Percentiles rank a stretch among this genome's conserved stretches.
Conservation (phyloP, 2,888 invertebrate genomes). For the Rhorus exstirpatorius region DNA sequence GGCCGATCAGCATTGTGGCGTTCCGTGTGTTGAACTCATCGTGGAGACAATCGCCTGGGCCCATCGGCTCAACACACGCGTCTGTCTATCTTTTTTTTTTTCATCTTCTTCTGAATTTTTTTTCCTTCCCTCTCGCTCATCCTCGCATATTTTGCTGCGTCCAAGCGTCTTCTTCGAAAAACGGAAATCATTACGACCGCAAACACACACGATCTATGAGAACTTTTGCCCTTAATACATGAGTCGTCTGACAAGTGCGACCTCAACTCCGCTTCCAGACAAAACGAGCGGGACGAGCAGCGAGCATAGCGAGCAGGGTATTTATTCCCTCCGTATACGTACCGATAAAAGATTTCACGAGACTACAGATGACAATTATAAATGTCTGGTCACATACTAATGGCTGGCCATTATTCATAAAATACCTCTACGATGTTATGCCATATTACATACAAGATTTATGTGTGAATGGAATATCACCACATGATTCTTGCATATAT, state of each 20-base stretch:
- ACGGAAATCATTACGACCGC: constrained; percentile 71
- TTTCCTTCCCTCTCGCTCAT: constrained; percentile 19
- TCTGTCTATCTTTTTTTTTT: constrained; percentile 36
- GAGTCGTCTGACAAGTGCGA: constrained; percentile 30
- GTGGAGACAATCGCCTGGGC: constrained; percentile 68
- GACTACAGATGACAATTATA: constrained; percentile 67
- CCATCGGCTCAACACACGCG: constrained; percentile 60
- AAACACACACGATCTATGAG: constrained; percentile 56
- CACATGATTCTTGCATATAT: constrained; percentile 3
- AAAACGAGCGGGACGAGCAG: constrained; percentile 20
- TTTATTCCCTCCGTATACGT: constrained; percentile 33
- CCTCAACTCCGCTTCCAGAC: constrained; percentile 23
- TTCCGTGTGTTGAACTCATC: constrained; percentile 42
- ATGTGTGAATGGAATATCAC: background rate
- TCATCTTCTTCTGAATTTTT: background rate
- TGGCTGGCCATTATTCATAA: constrained; percentile 59
- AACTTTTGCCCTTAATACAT: constrained; percentile 50
- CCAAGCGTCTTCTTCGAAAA: constrained; percentile 66
- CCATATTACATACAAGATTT: constrained; percentile 15
- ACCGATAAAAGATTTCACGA: constrained; percentile 63
- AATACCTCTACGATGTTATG: constrained; percentile 11
- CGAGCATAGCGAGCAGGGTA: background rate
- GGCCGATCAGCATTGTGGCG: constrained; percentile 66
- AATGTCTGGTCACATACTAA: constrained; percentile 64
- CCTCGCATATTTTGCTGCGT: constrained; percentile 56